Percentiles rank a stretch among this genome's conserved stretches.
These are phyloP conservation scores for Colostygia pectinataria DNA, from an alignment of 2,888 invertebrate species.

Conservation along the genomic window DNA sequence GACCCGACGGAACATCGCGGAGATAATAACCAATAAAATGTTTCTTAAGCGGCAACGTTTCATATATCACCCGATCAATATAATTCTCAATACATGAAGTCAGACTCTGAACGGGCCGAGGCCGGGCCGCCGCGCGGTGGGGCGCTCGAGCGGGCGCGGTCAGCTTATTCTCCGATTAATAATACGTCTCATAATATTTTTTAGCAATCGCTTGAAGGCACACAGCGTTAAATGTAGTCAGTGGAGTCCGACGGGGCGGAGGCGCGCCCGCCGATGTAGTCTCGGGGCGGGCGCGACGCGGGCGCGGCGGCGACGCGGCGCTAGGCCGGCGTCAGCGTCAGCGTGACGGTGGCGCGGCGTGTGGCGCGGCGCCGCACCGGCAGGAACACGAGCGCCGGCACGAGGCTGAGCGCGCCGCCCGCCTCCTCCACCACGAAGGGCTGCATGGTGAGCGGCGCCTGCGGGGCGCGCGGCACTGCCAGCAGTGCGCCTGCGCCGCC, in stretches of 20 bases:
- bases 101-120: slow-evolving; percentile 66
- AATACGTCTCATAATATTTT: slow-evolving; percentile 81
- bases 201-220: slow-evolving; percentile 92
- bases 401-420: slow-evolving; percentile 86
- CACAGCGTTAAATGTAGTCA: slow-evolving; percentile 88
- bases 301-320: slow-evolving; percentile 41
- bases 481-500: slow-evolving; percentile 79
- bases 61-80: slow-evolving; percentile 83
- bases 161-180: slow-evolving; percentile 71
- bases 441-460: slow-evolving; percentile 92
- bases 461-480: slow-evolving; percentile 85
- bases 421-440: slow-evolving; percentile 92
- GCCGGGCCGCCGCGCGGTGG: slow-evolving; percentile 70
- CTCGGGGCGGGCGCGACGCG: slow-evolving; percentile 60
- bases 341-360: slow-evolving; percentile 94
- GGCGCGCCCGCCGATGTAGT: slow-evolving; percentile 64
- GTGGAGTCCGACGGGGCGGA: slow-evolving; percentile 61
- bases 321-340: slow-evolving; percentile 96
- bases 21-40: slow-evolving; percentile 79
- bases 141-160: slow-evolving; percentile 64
- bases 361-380: slow-evolving; percentile 95
- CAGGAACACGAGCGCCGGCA: slow-evolving; percentile 96
- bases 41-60: slow-evolving; percentile 81
- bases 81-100: slow-evolving; percentile 82
- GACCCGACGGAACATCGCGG: slow-evolving; percentile 79